Evolutionary conservation across 2,113 vertebrate genomes (phyloP).

Genomic region (Camelus bactrianus): DNA sequence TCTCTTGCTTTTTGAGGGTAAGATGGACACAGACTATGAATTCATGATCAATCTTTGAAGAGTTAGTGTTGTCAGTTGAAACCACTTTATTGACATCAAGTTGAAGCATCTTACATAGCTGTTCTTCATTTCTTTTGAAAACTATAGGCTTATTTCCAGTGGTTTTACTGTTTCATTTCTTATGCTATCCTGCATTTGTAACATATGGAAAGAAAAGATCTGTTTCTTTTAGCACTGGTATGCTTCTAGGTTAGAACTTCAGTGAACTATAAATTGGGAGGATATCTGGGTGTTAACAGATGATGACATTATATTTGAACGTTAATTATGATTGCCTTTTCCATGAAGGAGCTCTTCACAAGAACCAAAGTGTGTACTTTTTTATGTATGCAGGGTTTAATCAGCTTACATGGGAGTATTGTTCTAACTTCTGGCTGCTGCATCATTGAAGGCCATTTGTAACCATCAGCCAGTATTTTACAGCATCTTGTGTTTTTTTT

Average conservation of each 20-base stretch:
- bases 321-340: slow-evolving; percentile 53
- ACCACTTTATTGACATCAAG: not conserved
- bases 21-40: not conserved
- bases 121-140: slow-evolving; percentile 50
- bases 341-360: slow-evolving; percentile 25
- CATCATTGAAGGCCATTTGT: slow-evolving; percentile 60
- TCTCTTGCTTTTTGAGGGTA: slow-evolving; percentile 30
- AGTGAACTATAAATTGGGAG: not conserved
- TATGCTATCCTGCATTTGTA: not conserved
- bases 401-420: slow-evolving; percentile 34
- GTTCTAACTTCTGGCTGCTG: slow-evolving; percentile 55
- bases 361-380: not conserved
- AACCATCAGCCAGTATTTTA: slow-evolving; percentile 68
- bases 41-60: slow-evolving; percentile 11
- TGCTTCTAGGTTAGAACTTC: not conserved
- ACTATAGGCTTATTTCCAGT: slow-evolving; percentile 8
- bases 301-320: slow-evolving; percentile 50
- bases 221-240: slow-evolving; percentile 30
- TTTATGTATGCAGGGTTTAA: not conserved
- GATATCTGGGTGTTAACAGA: not conserved
- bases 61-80: not conserved
- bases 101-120: not conserved
- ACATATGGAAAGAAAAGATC: not conserved
- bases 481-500: slow-evolving; percentile 77
- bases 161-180: slow-evolving; percentile 25